These are phyloP conservation scores for Tetragonula clypearis DNA, from an alignment of 1,140 invertebrate genomes.

Conservation along the genomic window DNA sequence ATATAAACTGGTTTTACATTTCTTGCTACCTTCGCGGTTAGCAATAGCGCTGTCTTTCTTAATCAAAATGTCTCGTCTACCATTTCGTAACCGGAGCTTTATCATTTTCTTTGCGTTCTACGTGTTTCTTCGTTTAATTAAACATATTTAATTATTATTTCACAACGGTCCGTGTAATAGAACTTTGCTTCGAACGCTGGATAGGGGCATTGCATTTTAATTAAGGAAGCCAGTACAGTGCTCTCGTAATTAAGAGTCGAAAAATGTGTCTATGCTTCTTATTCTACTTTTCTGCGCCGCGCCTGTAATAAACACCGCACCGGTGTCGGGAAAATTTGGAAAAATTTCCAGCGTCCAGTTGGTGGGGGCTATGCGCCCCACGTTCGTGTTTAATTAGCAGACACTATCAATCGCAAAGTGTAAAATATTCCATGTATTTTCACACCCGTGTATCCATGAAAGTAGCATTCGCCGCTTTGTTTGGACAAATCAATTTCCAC, in stretches of 20 bases:
- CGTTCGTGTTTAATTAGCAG: neutral
- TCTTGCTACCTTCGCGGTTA: neutral
- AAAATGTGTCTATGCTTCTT: neutral
- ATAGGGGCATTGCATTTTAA: neutral
- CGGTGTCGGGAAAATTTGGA: neutral
- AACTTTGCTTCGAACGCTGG: neutral
- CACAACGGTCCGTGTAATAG: neutral
- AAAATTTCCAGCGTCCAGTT: neutral
- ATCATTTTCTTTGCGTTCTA: neutral
- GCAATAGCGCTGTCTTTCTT: neutral
- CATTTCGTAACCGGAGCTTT: neutral
- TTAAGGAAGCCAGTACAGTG: neutral
- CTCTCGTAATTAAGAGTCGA: neutral
- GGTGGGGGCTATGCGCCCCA: no score
- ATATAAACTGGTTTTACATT: neutral
- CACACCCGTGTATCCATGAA: neutral
- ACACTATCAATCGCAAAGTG: neutral
- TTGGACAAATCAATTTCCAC: conserved; percentile 25
- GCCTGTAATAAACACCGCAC: neutral
- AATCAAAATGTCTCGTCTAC: neutral
- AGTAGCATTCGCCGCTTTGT: neutral
- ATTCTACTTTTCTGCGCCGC: neutral
- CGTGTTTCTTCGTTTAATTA: neutral
- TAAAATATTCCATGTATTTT: neutral
- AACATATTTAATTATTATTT: neutral